These are phyloP conservation scores for Punctoribates punctum DNA, from an alignment of 2,888 invertebrate genomes.

Conservation along the genomic window DNA sequence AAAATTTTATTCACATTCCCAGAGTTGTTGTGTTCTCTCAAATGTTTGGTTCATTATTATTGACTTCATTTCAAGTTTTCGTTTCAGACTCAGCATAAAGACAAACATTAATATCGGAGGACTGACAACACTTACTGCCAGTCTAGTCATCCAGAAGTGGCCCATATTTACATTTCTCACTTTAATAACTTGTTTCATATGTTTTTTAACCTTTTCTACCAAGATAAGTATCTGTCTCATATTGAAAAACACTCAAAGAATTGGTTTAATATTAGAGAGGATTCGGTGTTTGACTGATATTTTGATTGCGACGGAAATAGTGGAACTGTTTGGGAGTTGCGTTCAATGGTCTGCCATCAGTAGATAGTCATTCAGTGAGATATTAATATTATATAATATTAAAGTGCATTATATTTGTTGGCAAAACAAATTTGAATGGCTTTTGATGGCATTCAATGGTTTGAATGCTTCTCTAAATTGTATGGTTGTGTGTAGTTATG, in stretches of 20 bases:
- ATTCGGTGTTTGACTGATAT: neutral
- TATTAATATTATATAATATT: slow-evolving; percentile 20
- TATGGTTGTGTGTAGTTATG: slow-evolving; percentile 9
- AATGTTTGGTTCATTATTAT: too few species aligned
- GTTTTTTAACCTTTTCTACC: too few species aligned
- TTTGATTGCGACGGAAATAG: neutral
- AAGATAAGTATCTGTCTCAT: too few species aligned
- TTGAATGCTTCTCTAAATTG: slow-evolving; percentile 17
- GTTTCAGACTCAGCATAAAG: neutral
- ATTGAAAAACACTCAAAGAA: too few species aligned
- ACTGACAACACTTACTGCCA: neutral
- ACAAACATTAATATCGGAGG: slow-evolving; percentile 5
- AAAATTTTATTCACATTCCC: too few species aligned
- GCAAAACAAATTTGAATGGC: slow-evolving; percentile 8
- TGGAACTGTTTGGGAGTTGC: neutral
- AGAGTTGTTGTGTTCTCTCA: too few species aligned
- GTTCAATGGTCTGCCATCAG: neutral
- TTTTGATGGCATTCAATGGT: neutral
- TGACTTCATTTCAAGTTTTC: neutral
- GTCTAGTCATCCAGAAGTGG: neutral
- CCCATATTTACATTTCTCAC: too few species aligned
- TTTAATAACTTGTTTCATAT: too few species aligned
- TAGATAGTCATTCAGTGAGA: neutral
- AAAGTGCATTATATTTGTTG: slow-evolving; percentile 10
- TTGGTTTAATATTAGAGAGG: too few species aligned